Base-by-base conservation (phyloP, 2,113 vertebrate genomes). In the Pterocles gutturalis region DNA sequence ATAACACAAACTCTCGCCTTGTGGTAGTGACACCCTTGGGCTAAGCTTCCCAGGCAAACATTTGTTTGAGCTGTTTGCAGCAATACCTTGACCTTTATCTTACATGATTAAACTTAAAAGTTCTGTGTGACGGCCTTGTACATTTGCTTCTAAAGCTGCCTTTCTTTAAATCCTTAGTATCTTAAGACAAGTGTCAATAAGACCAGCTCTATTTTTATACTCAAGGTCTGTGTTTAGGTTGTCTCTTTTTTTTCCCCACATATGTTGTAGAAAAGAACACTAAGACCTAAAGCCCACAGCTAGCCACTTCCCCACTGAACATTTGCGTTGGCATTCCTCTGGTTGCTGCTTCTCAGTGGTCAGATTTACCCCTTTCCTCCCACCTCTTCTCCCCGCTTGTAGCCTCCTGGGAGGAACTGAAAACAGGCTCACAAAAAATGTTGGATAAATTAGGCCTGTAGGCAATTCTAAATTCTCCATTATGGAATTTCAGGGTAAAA, bases 401-500 rank as follows among this genome's bases (percentile, higher is more conserved):
- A 70, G 19, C 53, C 31, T 94, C 48, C 69, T 82, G 20, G 67
- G 70, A 84, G 81, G 89, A 94, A 84, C 81, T 61, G 70, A 94
- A 87, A 96, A 36, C 4, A 21, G n/a, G 22, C 28, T 49, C 14
- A 83, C 11, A 34, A 25, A 87, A 87, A 95, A 22, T 28, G 13
- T 79, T 73, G 55, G 33, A 17, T 60, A 64, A 89, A 49, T 57
- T 53, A 89, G 69, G 29, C 38, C 83, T 91, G 16, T 60, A 76
- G 84, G 65, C 77, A 87, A 36, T 78, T 77, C 29, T 48, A 51
- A 86, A 33, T 77, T 90, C n/a, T 62, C 15, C 9, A 1, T 71
- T 87, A 57, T 82, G 93, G 77, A 95, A 87, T 92, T 95, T 65
- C 65, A 71, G 84, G 31, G 43, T 87, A 87, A 92, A 95, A 83